Evolutionary conservation across 2,797 vertebrate species (phyloP).

Genomic region (Propithecus deckenii): DNA sequence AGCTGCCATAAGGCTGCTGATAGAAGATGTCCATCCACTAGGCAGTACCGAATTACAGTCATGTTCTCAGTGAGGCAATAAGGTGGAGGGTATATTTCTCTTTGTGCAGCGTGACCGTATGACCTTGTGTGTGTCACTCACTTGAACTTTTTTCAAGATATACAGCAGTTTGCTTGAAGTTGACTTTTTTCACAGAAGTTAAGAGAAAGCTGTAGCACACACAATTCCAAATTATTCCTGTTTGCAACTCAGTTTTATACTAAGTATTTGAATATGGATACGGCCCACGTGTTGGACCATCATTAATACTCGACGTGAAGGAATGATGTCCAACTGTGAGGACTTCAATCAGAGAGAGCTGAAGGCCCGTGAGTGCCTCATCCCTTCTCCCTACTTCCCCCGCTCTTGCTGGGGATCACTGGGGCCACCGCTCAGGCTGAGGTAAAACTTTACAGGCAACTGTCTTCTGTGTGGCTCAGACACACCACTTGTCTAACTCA

Average conservation of each 20-base stretch:
- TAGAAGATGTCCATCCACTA: background rate
- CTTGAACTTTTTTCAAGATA: background rate
- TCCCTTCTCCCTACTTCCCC: background rate
- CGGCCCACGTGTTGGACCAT: background rate
- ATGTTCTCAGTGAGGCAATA: background rate
- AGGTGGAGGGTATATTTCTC: background rate
- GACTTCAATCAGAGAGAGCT: background rate
- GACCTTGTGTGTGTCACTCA: background rate
- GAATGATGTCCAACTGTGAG: background rate
- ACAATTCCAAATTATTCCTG: background rate
- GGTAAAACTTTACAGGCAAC: background rate
- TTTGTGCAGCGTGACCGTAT: background rate
- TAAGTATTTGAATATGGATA: constrained; percentile 16
- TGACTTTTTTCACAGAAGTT: background rate
- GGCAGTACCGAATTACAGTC: background rate
- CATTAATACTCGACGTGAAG: background rate
- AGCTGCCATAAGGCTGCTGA: background rate
- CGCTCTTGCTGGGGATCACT: background rate
- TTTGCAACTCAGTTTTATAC: background rate
- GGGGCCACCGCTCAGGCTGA: background rate
- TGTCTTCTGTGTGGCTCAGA: background rate
- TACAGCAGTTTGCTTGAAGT: constrained; percentile 9
- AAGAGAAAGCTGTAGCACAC: background rate
- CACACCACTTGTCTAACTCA: background rate
- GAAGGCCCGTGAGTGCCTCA: background rate